Base-by-base conservation (phyloP, 2,113 vertebrate genomes). In the Heptranchias perlo region DNA sequence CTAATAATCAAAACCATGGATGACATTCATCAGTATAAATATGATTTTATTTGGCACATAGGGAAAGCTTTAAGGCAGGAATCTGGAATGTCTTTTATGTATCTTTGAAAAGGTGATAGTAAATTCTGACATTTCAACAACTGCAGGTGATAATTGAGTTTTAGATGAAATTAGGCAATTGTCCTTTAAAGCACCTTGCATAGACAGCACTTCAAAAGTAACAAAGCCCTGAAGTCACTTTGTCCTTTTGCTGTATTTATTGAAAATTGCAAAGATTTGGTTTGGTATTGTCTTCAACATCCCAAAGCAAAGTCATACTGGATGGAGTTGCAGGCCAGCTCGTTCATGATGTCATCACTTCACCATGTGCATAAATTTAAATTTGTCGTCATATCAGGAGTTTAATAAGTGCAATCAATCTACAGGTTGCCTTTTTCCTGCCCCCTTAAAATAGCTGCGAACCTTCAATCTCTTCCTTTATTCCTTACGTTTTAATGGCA, bases 61-160 rank as follows among this genome's bases (percentile, higher is more conserved):
- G 35, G 16, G 94, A 28, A 62, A 64, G 23, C 39, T 28, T 18
- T 64, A 61, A 69, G 64, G 47, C 28, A 69, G 31, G 28, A 16
- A 13, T 10, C 47, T 28, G 23, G 47, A n/a, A 47, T 58, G 4
- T 58, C 14, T 52, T 95, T 69, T 49, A 49, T 95, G 44, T 73
- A 52, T 35, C 94, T 52, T 69, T 52, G 62, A 95, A 49, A 95
- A 10, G 25, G 39, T 65, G 64, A 49, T 95, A 69, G 39, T 69
- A 69, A 95, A 49, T 95, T 69, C 93, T 52, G 93, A 95, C 64
- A 49, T 67, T 47, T 49, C 44, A 13, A 95, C 25, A 11, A 65
- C 61, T 62, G n/a, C 92, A 25, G n/a, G 23, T 64, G 35, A 64
- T 64, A 94, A 94, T 39, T 94, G 92, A 94, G 28, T 89, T 89